These are phyloP conservation scores for Anthrax anthrax DNA, from an alignment of 2,888 invertebrate species.

Conservation along the genomic window DNA sequence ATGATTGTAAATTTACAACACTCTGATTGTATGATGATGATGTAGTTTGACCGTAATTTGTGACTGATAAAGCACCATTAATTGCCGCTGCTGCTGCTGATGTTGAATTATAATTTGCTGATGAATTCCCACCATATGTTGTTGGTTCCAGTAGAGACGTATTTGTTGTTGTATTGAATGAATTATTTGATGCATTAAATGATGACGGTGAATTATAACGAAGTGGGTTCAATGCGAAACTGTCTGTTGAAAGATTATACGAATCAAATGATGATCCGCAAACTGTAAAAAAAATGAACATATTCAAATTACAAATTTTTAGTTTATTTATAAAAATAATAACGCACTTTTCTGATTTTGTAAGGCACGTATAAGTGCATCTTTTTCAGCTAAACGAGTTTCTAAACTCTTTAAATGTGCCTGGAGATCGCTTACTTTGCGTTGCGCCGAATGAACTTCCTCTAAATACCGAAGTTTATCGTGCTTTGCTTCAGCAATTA, in stretches of 20 bases:
- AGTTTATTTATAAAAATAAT: neutral
- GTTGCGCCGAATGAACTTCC: conserved; percentile 71
- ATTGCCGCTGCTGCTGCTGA: conserved; percentile 1
- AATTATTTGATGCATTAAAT: conserved; percentile 15
- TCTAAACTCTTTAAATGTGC: conserved; percentile 76
- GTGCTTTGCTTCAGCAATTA: conserved; percentile 71
- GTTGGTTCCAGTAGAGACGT: conserved; percentile 11
- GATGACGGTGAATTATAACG: conserved; percentile 14
- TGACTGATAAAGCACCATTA: conserved; percentile 8
- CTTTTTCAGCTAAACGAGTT: conserved; percentile 74
- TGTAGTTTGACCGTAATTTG: conserved; percentile 10
- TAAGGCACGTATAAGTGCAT: conserved; percentile 79
- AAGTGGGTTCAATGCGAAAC: conserved; percentile 13
- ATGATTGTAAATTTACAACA: conserved; percentile 13
- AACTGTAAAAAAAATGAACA: conserved; percentile 9
- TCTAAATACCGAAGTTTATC: conserved; percentile 83
- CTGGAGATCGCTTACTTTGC: conserved; percentile 72
- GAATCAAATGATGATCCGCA: conserved; percentile 17
- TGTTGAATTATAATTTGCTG: conserved; percentile 9
- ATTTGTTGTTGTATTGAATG: conserved; percentile 14
- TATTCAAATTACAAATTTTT: neutral
- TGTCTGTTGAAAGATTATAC: conserved; percentile 15
- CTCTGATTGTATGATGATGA: conserved; percentile 12
- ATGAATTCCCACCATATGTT: conserved; percentile 6
- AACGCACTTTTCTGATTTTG: conserved; percentile 46